Evolutionary conservation across 2,888 invertebrate species (phyloP).

Genomic region (Heteromurus nitidus): DNA sequence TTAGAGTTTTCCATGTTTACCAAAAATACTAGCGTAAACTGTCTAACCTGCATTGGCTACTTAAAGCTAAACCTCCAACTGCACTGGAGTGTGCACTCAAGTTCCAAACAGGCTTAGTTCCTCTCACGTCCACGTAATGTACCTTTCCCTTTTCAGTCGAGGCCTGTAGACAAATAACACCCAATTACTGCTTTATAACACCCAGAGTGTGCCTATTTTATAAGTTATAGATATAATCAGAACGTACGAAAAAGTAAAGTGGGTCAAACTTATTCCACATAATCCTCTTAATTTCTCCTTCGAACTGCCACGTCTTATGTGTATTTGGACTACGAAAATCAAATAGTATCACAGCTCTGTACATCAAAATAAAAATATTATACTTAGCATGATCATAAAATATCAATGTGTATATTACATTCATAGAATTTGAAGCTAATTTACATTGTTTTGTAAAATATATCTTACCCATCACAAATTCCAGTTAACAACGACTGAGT

Average conservation of each 20-base stretch:
- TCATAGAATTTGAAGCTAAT: too few relatives aligned
- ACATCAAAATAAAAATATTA: conserved; percentile 41
- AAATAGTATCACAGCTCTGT: conserved; percentile 83
- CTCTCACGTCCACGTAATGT: conserved; percentile 85
- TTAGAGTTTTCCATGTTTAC: neutral
- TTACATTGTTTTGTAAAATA: neutral
- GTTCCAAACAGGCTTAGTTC: conserved; percentile 81
- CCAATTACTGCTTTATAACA: too few relatives aligned
- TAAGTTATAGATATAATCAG: too few relatives aligned
- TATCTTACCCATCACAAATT: conserved; percentile 82
- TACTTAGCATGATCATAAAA: conserved; percentile 37
- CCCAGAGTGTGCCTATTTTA: too few relatives aligned
- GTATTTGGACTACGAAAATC: conserved; percentile 84
- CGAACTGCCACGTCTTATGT: conserved; percentile 83
- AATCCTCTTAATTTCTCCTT: conserved; percentile 90
- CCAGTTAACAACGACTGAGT: conserved; percentile 89
- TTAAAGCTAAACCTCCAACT: conserved; percentile 82
- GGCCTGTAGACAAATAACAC: conserved; percentile 75
- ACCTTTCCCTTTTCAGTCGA: conserved; percentile 80
- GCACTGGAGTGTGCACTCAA: conserved; percentile 88
- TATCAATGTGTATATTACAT: neutral
- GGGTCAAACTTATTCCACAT: conserved; percentile 89
- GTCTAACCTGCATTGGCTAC: conserved; percentile 63
- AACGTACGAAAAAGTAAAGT: conserved; percentile 85
- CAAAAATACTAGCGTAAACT: neutral